Conservation (phyloP, 2,797 vertebrate species). For the Catostomus latipinnis region DNA sequence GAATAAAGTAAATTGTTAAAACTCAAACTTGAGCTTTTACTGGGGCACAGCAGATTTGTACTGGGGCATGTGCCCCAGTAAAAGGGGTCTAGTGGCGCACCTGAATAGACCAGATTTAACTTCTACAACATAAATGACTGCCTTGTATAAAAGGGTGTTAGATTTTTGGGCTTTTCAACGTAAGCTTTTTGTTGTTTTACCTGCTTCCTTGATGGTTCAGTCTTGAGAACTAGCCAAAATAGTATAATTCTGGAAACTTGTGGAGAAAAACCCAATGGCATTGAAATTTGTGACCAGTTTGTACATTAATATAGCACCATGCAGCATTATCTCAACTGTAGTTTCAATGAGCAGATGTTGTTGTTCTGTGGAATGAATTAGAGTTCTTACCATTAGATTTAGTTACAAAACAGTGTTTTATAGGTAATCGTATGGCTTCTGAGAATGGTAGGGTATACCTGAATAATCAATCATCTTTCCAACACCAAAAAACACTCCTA, state of each 20-base stretch:
- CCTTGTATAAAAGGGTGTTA: background rate
- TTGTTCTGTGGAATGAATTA: background rate
- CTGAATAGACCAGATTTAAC: background rate
- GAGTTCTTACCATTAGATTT: background rate
- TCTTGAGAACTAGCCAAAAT: slow-evolving; percentile 81
- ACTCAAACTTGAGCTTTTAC: too few species aligned
- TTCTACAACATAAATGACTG: background rate
- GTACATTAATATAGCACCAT: too few species aligned
- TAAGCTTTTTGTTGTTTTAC: slow-evolving; percentile 64
- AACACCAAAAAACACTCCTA: slow-evolving; percentile 83
- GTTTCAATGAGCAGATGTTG: background rate
- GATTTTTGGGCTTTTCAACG: background rate
- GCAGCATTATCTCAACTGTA: background rate
- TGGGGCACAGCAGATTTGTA: too few species aligned
- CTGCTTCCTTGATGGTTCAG: slow-evolving; percentile 88
- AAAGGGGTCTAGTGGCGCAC: too few species aligned
- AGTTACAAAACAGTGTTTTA: background rate
- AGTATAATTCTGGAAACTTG: slow-evolving; percentile 87
- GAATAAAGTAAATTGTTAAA: too few species aligned
- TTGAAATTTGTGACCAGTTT: background rate
- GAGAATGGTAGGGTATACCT: slow-evolving; percentile 66
- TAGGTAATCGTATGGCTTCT: background rate
- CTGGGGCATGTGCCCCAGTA: too few species aligned
- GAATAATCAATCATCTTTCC: slow-evolving; percentile 84
- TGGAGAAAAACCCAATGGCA: background rate